A percentile compares a stretch with the other conserved stretches of the same genome.
Conservation (phyloP, 2,888 invertebrate genomes). For the Scaptomyza flava region DNA sequence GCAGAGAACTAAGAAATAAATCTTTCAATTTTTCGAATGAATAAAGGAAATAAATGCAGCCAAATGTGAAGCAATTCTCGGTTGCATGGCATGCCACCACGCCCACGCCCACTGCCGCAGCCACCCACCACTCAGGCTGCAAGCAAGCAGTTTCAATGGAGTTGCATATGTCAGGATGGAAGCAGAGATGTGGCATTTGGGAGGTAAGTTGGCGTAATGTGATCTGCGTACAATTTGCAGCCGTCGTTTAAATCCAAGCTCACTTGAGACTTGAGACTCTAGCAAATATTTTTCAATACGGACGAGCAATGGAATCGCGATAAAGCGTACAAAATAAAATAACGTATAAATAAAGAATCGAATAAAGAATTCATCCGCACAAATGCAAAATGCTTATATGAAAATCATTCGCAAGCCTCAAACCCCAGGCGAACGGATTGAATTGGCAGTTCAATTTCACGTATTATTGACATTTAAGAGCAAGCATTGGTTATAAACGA, state of each 20-base stretch:
- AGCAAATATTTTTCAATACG: constrained; percentile 77
- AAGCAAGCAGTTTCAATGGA: constrained; percentile 21
- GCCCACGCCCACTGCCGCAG: constrained; percentile 7
- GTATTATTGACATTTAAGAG: constrained; percentile 80
- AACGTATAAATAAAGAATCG: constrained; percentile 67
- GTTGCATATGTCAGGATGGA: constrained; percentile 50
- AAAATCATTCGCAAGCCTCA: constrained; percentile 56
- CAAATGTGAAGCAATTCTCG: constrained; percentile 72
- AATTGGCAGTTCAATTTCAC: constrained; percentile 82
- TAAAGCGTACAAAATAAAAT: constrained; percentile 59
- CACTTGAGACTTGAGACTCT: constrained; percentile 76
- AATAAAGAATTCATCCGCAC: constrained; percentile 51
- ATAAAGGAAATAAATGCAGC: constrained; percentile 68
- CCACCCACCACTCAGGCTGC: constrained; percentile 14
- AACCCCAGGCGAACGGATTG: constrained; percentile 47
- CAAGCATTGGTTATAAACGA: constrained; percentile 57
- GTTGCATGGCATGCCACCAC: constrained; percentile 47
- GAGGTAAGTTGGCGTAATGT: constrained; percentile 55
- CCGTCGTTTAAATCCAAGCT: constrained; percentile 69
- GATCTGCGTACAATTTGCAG: constrained; percentile 79
- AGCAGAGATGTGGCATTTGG: background rate
- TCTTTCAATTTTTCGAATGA: constrained; percentile 83
- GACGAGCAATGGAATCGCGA: constrained; percentile 57
- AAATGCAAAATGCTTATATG: constrained; percentile 66
- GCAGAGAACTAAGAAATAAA: constrained; percentile 80